Percentiles rank a stretch among this genome's conserved stretches.
These are phyloP conservation scores for Dryobotodes eremita DNA, from an alignment of 2,888 invertebrate genomes.

Conservation along the genomic window DNA sequence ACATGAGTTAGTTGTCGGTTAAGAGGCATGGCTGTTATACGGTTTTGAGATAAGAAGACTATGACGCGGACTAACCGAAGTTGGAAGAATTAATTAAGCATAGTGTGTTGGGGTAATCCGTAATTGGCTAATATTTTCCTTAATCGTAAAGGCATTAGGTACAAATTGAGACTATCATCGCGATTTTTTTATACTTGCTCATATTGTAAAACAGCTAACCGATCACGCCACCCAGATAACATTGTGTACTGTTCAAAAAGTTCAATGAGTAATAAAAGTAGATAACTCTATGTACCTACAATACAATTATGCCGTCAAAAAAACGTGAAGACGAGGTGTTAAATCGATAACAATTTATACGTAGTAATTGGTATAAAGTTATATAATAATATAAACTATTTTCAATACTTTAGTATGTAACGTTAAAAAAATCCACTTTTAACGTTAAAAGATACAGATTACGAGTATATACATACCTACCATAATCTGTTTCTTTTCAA, in stretches of 20 bases:
- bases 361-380: background rate
- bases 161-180: background rate
- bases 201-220: constrained; percentile 4
- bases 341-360: background rate
- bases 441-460: background rate
- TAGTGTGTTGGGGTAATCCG: background rate
- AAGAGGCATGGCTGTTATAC: background rate
- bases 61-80: background rate
- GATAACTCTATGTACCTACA: constrained; percentile 37
- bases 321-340: constrained; percentile 28
- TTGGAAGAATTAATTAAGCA: background rate
- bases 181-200: background rate
- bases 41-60: background rate
- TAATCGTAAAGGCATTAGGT: background rate
- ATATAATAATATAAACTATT: background rate
- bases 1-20: background rate
- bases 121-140: constrained; percentile 8
- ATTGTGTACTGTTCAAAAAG: constrained; percentile 13
- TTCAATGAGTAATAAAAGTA: constrained; percentile 34
- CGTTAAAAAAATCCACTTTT: background rate
- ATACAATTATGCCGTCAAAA: constrained; percentile 1
- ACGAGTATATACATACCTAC: no score
- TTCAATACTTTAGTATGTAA: no score
- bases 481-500: background rate
- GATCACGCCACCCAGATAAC: constrained; percentile 61